Evolutionary conservation across 2,888 invertebrate species (phyloP), one percentile per base, ranked within the genome.

Genomic region (Plusia festucae): DNA sequence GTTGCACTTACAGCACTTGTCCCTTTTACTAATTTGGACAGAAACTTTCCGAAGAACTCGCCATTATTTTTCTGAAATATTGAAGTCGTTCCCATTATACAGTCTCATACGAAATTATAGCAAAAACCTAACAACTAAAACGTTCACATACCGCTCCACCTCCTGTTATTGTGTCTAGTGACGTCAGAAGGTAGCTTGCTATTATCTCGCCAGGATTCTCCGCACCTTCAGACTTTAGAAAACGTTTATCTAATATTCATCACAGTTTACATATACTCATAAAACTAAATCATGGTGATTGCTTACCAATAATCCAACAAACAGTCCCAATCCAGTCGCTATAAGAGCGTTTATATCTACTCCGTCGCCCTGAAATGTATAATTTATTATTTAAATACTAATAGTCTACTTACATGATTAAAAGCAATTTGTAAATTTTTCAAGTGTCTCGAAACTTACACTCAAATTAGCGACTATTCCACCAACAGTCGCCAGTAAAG

Each of bases 11-110:
- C 95, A 83, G 91, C 93, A 64, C 95, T 95, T 3, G 88, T 91
- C 46, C 95, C 95, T 82, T 90, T 93, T 3, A 95, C 68, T 58
- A 95, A 79, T 78, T 90, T 92, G 0, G 93, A 91, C 60, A 94
- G 64, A 20, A 95, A 91, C 54, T 85, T 92, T 57, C 95, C 95
- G 74, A 95, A 91, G 81, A 94, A 95, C 4, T 87, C 91, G 0
- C 95, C 95, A 65, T 95, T 95, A 73, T 95, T 95, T 86, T 93
- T 82, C 95, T 95, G 91, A 24, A 90, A 85, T 20, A 44, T 15
- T 0, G 51, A 13, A 54, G 6, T 27, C 18, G 6, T 16, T 20
- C 7, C 24, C 15, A 52, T 52, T 52, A 52, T 11, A 24, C 1
- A 16, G 6, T 46, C 18, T 9, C 16, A 3, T 18, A 9, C 7